Percentiles rank a stretch among this genome's conserved stretches.
Evolutionary conservation across 2,888 invertebrate genomes (phyloP).

Genomic region (Quadriops clusia): DNA sequence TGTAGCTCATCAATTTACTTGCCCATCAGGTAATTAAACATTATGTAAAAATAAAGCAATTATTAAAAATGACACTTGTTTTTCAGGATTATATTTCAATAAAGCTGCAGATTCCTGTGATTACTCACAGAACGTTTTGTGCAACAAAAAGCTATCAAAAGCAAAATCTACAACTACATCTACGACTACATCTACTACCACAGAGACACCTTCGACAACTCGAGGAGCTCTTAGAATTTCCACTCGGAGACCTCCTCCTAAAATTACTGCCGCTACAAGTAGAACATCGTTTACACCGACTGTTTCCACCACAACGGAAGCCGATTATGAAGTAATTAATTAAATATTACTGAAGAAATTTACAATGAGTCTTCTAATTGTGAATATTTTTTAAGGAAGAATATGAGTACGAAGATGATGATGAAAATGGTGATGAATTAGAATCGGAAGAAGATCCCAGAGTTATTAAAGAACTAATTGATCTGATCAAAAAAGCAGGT

Average conservation of each 20-base stretch:
- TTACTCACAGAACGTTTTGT: constrained; percentile 77
- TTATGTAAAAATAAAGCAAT: neutral
- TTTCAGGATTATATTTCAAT: constrained; percentile 74
- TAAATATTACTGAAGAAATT: constrained; percentile 6
- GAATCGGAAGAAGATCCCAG: constrained; percentile 57
- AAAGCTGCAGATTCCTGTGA: constrained; percentile 87
- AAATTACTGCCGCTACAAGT: constrained; percentile 34
- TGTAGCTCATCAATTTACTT: constrained; percentile 85
- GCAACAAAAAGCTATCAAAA: constrained; percentile 50
- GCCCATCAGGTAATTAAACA: constrained; percentile 60
- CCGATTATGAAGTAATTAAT: constrained; percentile 25
- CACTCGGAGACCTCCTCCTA: constrained; percentile 28
- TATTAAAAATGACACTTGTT: constrained; percentile 6
- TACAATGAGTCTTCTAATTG: neutral
- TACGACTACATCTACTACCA: constrained; percentile 34
- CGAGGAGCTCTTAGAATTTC: constrained; percentile 33
- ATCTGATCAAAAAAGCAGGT: constrained; percentile 76
- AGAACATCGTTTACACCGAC: constrained; percentile 28
- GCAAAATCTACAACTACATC: constrained; percentile 37
- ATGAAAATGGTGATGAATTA: constrained; percentile 36
- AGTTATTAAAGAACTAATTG: constrained; percentile 73
- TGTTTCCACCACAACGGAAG: constrained; percentile 28
- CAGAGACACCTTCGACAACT: constrained; percentile 40
- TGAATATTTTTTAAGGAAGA: constrained; percentile 33
- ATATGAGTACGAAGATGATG: constrained; percentile 41